Evolutionary conservation across 2,797 vertebrate species (phyloP).

Genomic region (Fistularia tabacaria): DNA sequence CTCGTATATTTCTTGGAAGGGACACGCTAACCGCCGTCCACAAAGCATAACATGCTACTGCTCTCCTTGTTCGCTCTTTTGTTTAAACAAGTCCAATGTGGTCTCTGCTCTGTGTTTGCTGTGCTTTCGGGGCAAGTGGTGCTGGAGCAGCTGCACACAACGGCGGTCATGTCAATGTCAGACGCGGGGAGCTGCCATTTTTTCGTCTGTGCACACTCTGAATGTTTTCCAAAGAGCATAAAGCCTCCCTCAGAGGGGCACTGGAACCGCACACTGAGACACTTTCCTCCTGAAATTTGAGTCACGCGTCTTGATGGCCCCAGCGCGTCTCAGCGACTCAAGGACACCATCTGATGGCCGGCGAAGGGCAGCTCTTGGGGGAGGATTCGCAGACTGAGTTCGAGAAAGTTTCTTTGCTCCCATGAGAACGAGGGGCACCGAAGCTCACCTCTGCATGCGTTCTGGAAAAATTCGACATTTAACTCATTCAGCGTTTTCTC

Average conservation of each 20-base stretch:
- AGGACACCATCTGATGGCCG: conserved; percentile 69
- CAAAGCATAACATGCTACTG: conserved; percentile 68
- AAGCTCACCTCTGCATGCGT: too few relatives aligned
- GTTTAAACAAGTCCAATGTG: conserved; percentile 68
- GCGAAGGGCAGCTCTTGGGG: too few relatives aligned
- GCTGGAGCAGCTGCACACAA: conserved; percentile 51
- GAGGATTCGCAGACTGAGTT: too few relatives aligned
- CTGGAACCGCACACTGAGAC: conserved; percentile 34
- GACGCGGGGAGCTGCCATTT: conserved; percentile 43
- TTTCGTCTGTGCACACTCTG: conserved; percentile 23
- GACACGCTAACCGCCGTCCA: conserved; percentile 55
- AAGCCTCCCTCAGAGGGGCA: conserved; percentile 37
- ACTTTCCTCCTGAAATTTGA: conserved; percentile 53
- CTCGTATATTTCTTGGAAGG: conserved; percentile 67
- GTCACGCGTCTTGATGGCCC: conserved; percentile 29
- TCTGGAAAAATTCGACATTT: too few relatives aligned
- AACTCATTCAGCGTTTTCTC: too few relatives aligned
- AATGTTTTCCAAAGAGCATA: conserved; percentile 57
- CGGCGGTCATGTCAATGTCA: conserved; percentile 40
- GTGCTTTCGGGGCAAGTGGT: conserved; percentile 40
- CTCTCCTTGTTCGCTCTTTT: conserved; percentile 57
- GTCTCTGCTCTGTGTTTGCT: conserved; percentile 46
- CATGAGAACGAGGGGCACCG: too few relatives aligned
- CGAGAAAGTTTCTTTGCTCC: too few relatives aligned
- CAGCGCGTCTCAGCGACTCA: conserved; percentile 31